A percentile compares a stretch with the other conserved stretches of the same genome.
These are phyloP conservation scores for Hydrocynus forskahlii DNA, from an alignment of 2,797 vertebrate species.

Conservation along the genomic window DNA sequence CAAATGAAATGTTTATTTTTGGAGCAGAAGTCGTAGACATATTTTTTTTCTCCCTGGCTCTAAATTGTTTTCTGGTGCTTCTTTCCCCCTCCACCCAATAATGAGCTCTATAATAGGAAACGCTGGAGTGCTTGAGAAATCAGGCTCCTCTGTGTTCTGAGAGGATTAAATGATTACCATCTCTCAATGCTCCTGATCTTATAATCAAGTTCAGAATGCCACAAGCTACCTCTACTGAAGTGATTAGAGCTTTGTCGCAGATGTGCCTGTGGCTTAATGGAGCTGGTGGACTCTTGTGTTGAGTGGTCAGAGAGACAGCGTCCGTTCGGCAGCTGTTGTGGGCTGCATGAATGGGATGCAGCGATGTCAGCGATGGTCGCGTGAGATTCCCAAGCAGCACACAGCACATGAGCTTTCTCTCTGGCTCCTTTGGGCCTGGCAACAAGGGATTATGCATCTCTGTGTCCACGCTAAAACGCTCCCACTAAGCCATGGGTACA, in stretches of 20 bases:
- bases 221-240: constrained; percentile 77
- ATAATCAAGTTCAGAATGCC: constrained; percentile 83
- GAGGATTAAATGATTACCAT: constrained; percentile 84
- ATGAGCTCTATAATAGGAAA: constrained; percentile 60
- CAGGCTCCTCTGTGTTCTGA: constrained; percentile 78
- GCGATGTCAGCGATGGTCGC: constrained; percentile 17
- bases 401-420: constrained; percentile 24
- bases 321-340: constrained; percentile 27
- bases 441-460: constrained; percentile 46
- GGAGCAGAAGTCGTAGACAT: constrained; percentile 11
- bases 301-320: constrained; percentile 28
- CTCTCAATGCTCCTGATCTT: constrained; percentile 78
- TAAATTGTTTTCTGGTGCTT: constrained; percentile 44
- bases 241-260: constrained; percentile 77
- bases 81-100: constrained; percentile 33
- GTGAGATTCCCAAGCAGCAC: constrained; percentile 43
- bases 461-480: constrained; percentile 44
- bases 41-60: constrained; percentile 21
- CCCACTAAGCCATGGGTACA: constrained; percentile 43
- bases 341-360: background rate
- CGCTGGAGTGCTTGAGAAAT: constrained; percentile 61
- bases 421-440: constrained; percentile 28
- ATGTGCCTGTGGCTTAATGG: constrained; percentile 63
- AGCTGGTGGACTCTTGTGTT: constrained; percentile 38
- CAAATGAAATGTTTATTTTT: constrained; percentile 43